Percentiles rank a stretch among this genome's conserved stretches.
phyloP scores from a whole-genome alignment of 1,140 invertebrate genomes.

The Riptortus pedestris region DNA sequence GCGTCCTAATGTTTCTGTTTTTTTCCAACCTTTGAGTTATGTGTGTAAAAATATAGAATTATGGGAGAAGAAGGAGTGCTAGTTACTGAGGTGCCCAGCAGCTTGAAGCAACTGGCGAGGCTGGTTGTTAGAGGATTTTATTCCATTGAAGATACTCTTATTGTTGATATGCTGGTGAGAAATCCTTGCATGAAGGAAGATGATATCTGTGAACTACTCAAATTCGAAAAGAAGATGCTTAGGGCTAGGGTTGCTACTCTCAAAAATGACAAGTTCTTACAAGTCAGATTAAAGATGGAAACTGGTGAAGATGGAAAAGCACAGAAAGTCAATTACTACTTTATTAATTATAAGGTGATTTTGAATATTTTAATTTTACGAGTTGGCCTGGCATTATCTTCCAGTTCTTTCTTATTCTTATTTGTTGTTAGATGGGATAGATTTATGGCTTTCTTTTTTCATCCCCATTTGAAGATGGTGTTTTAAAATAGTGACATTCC shows the following conservation, averaged over 20 bases:
- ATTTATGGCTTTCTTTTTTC: too few relatives aligned
- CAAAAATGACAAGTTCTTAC: conserved; percentile 88
- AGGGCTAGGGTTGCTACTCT: conserved; percentile 73
- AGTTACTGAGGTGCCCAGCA: conserved; percentile 78
- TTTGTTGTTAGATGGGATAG: too few relatives aligned
- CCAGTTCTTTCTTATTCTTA: too few relatives aligned
- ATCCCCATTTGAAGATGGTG: too few relatives aligned
- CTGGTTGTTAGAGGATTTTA: conserved; percentile 88
- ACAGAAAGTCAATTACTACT: conserved; percentile 94
- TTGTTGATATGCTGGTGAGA: conserved; percentile 87
- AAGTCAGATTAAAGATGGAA: conserved; percentile 85
- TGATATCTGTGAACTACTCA: conserved; percentile 83
- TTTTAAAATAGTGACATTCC: too few relatives aligned
- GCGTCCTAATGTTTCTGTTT: too few relatives aligned
- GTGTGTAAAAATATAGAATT: not conserved
- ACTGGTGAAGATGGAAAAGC: conserved; percentile 90
- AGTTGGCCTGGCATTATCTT: too few relatives aligned
- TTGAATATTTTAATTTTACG: conserved; percentile 8
- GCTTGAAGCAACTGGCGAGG: conserved; percentile 79
- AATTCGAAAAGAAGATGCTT: conserved; percentile 91
- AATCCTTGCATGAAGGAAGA: conserved; percentile 98
- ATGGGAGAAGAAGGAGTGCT: conserved; percentile 38
- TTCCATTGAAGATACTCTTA: conserved; percentile 81
- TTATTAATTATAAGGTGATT: conserved; percentile 91
- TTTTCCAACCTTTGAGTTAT: not conserved